phyloP scores from a whole-genome alignment of 2,888 invertebrate species.

The Ichneumoninae sp. region DNA sequence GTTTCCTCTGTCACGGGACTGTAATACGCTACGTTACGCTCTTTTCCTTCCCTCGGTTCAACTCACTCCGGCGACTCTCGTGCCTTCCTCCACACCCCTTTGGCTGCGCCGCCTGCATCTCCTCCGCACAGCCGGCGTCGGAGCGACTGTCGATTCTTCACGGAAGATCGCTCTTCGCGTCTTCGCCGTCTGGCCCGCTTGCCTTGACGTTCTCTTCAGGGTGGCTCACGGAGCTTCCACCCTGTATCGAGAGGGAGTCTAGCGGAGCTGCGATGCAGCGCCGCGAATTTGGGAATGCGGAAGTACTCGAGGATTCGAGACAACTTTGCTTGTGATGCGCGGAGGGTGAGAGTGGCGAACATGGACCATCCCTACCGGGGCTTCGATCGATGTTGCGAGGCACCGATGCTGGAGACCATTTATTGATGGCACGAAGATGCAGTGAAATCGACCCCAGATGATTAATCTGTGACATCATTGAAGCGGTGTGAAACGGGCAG shows the following conservation, averaged over 20 bases:
- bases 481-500: background rate
- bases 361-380: background rate
- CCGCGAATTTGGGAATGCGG: background rate
- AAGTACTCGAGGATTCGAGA: background rate
- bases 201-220: slow-evolving; percentile 1
- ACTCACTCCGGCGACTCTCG: slow-evolving; percentile 60
- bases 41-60: slow-evolving; percentile 65
- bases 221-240: background rate
- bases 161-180: slow-evolving; percentile 50
- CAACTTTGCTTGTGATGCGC: background rate
- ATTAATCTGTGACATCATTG: background rate
- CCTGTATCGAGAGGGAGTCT: background rate
- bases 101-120: slow-evolving; percentile 52
- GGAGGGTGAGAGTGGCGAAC: background rate
- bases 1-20: slow-evolving; percentile 68
- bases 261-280: background rate
- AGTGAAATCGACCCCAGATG: no score
- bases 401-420: no score
- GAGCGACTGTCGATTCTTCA: slow-evolving; percentile 44
- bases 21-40: slow-evolving; percentile 41
- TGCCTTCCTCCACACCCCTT: slow-evolving; percentile 71
- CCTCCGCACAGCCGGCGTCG: slow-evolving; percentile 14
- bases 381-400: background rate
- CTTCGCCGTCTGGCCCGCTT: slow-evolving; percentile 29
- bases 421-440: no score